A percentile compares a stretch with the other conserved stretches of the same genome.
phyloP scores from a whole-genome alignment of 2,113 vertebrate species.

The Platichthys stellatus region DNA sequence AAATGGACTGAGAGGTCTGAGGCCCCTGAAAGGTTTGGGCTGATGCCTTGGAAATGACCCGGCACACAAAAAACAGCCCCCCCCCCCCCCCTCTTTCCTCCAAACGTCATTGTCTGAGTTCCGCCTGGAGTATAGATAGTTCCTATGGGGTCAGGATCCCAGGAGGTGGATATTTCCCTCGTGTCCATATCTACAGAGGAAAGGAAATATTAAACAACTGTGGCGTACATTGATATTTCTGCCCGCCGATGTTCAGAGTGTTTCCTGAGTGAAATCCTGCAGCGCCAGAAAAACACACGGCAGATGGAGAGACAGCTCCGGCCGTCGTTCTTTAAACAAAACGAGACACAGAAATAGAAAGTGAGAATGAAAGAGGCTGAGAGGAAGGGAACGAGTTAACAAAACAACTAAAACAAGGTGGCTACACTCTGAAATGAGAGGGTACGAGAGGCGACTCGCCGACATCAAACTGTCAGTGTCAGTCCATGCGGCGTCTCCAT shows the following conservation, averaged over 20 bases:
- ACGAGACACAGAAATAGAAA: slow-evolving; percentile 33
- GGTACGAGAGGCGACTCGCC: slow-evolving; percentile 34
- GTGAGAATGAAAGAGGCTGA: slow-evolving; percentile 22
- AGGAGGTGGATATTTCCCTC: slow-evolving; percentile 75
- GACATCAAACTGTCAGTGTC: slow-evolving; percentile 75
- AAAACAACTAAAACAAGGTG: slow-evolving; percentile 42
- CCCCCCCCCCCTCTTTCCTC: slow-evolving; percentile 42
- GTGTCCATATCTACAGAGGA: slow-evolving; percentile 77
- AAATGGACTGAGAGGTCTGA: slow-evolving; percentile 85
- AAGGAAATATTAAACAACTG: slow-evolving; percentile 77
- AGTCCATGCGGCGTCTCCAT: slow-evolving; percentile 77
- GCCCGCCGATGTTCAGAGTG: slow-evolving; percentile 43
- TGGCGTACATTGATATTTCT: slow-evolving; percentile 67
- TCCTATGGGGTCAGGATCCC: slow-evolving; percentile 77
- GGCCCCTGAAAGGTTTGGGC: slow-evolving; percentile 77
- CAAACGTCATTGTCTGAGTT: slow-evolving; percentile 84
- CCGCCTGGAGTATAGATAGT: slow-evolving; percentile 77
- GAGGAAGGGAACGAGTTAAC: slow-evolving; percentile 37
- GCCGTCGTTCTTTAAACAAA: slow-evolving; percentile 43
- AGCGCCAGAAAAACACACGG: slow-evolving; percentile 67
- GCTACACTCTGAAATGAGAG: slow-evolving; percentile 50
- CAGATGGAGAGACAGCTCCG: slow-evolving; percentile 50
- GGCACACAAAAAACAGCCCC: slow-evolving; percentile 82
- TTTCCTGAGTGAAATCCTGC: slow-evolving; percentile 76
- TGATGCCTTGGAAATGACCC: slow-evolving; percentile 80